A percentile compares a stretch with the other conserved stretches of the same genome.
Evolutionary conservation across 64 coral and sea anemone genomes (phyloP).

Genomic region (Orbicella faveolata): DNA sequence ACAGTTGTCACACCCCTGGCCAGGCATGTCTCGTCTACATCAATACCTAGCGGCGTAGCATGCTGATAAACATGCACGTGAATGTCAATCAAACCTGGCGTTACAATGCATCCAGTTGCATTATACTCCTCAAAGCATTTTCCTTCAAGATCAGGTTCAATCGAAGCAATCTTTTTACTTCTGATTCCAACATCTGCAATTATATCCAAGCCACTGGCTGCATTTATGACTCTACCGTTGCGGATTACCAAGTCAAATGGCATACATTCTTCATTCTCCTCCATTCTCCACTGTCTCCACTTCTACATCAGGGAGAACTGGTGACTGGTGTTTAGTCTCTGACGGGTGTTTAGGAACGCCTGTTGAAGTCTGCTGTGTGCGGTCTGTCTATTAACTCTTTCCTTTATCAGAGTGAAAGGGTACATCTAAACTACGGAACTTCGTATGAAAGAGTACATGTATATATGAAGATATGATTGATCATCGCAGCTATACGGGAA

Average conservation of each 20-base stretch:
- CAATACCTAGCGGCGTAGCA: conserved; percentile 70
- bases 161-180: conserved; percentile 49
- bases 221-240: conserved; percentile 83
- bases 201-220: conserved; percentile 57
- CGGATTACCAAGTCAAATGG: conserved; percentile 46
- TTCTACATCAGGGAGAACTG: background rate
- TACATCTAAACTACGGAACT: too few relatives aligned
- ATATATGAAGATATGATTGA: too few relatives aligned
- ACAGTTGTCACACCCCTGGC: conserved; percentile 85
- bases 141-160: conserved; percentile 32
- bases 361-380: too few relatives aligned
- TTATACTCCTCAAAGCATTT: conserved; percentile 60
- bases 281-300: background rate
- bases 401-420: too few relatives aligned
- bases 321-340: background rate
- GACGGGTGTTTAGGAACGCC: too few relatives aligned
- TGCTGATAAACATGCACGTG: conserved; percentile 87
- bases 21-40: conserved; percentile 65
- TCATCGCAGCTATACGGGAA: too few relatives aligned
- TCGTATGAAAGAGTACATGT: too few relatives aligned
- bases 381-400: too few relatives aligned
- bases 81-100: conserved; percentile 80
- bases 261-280: background rate
- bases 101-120: conserved; percentile 68
- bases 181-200: conserved; percentile 60